Evolutionary conservation across 2,888 invertebrate genomes (phyloP).

Genomic region (Lithophane leautieri): DNA sequence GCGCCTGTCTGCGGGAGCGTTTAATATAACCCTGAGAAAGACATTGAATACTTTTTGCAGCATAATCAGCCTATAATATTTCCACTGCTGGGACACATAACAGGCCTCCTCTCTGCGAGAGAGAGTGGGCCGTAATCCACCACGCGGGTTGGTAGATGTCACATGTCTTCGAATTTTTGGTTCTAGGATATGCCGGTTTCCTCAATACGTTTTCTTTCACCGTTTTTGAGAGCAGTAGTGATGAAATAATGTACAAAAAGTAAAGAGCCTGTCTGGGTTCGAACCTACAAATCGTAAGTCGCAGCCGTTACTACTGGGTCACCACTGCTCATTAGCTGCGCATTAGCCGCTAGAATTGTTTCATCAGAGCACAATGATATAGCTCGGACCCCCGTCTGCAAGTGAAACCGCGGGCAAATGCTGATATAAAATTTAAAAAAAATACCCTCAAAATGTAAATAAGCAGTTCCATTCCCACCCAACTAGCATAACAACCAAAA

Average conservation of each 20-base stretch:
- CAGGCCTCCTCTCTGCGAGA: neutral
- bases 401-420: neutral
- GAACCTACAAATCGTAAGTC: neutral
- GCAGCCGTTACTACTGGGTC: neutral
- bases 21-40: neutral
- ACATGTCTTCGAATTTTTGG: neutral
- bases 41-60: neutral
- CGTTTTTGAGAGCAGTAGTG: neutral
- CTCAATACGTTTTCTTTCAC: neutral
- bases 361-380: neutral
- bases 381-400: neutral
- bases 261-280: neutral
- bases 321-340: neutral
- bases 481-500: constrained; percentile 5
- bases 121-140: neutral
- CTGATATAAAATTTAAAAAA: neutral
- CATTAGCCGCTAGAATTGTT: neutral
- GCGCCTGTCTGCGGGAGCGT: too few relatives aligned
- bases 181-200: neutral
- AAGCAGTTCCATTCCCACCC: neutral
- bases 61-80: neutral
- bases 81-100: neutral
- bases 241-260: neutral
- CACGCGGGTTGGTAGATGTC: neutral
- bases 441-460: constrained; percentile 5